These are phyloP conservation scores for Tipula vernalis DNA, from an alignment of 2,888 invertebrate species.

Conservation along the genomic window DNA sequence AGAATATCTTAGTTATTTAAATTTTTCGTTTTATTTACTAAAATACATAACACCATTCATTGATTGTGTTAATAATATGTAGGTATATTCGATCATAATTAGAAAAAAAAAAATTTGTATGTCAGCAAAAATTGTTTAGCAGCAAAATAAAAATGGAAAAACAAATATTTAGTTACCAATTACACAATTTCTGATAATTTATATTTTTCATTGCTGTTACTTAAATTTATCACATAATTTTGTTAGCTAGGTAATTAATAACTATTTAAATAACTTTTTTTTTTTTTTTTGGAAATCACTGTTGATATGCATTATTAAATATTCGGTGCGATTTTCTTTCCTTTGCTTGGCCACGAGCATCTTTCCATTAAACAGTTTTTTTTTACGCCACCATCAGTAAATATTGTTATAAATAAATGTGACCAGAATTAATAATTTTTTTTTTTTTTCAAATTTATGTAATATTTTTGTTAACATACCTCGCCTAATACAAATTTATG, in stretches of 20 bases:
- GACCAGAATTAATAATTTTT: background rate
- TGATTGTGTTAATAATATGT: background rate
- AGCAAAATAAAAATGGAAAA: background rate
- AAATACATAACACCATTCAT: background rate
- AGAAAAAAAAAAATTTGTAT: background rate
- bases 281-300: background rate
- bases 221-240: background rate
- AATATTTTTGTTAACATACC: background rate
- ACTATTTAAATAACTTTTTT: background rate
- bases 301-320: too few relatives aligned
- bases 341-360: too few relatives aligned
- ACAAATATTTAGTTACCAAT: background rate
- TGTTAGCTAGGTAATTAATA: background rate
- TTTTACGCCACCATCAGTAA: too few relatives aligned
- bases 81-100: background rate
- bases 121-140: background rate
- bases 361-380: too few relatives aligned
- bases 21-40: background rate
- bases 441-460: background rate
- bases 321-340: too few relatives aligned
- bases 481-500: background rate
- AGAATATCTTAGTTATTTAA: background rate
- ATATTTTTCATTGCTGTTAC: background rate
- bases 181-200: background rate
- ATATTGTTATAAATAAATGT: too few relatives aligned